These are phyloP conservation scores for Oreochromis niloticus DNA, from an alignment of 2,113 vertebrate genomes.

Conservation along the genomic window DNA sequence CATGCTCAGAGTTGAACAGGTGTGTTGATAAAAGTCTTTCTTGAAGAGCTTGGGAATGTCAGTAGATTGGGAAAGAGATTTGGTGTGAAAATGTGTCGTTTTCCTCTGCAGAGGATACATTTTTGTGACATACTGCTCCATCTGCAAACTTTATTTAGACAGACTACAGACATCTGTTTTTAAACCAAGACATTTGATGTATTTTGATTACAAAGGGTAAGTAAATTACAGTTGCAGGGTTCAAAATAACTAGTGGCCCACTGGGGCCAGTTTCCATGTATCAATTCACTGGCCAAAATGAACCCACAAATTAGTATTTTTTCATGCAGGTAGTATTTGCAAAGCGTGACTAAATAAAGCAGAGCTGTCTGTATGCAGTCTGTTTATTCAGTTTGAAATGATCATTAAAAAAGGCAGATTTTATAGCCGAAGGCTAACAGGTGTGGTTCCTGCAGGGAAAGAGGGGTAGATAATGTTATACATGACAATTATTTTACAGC, in stretches of 20 bases:
- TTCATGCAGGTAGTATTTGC: neutral
- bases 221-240: neutral
- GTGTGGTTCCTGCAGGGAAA: neutral
- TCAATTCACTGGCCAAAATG: neutral
- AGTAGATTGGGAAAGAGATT: rapidly evolving
- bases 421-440: neutral
- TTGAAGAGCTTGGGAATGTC: neutral
- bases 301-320: rapidly evolving
- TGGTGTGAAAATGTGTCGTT: neutral
- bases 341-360: neutral
- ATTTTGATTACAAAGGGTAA: neutral
- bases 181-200: neutral
- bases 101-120: neutral
- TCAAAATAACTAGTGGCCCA: neutral
- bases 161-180: neutral
- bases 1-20: neutral
- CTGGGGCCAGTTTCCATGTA: neutral
- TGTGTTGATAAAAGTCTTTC: neutral
- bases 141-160: neutral
- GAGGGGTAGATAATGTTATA: neutral
- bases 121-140: neutral
- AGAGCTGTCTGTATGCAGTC: neutral
- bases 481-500: neutral
- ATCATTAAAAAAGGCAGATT: neutral
- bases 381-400: neutral